These are phyloP conservation scores for Leucania comma DNA, from an alignment of 2,888 invertebrate genomes.

Conservation along the genomic window DNA sequence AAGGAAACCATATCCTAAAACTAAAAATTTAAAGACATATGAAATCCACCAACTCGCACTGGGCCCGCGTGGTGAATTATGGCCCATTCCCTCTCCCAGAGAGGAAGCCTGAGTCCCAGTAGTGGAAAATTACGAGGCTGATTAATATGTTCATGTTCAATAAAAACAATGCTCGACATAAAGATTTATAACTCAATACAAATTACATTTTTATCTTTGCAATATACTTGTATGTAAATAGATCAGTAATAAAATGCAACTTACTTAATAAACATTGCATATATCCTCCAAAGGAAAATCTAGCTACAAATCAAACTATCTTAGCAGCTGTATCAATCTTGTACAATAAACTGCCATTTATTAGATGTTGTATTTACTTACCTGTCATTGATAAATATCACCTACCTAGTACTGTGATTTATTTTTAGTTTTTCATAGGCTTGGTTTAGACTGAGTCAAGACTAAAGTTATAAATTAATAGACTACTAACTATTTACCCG, in stretches of 20 bases:
- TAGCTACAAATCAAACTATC: slow-evolving; percentile 44
- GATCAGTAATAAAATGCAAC: slow-evolving; percentile 20
- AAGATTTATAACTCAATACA: slow-evolving; percentile 6
- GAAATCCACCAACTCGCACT: no score
- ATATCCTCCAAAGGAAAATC: slow-evolving; percentile 39
- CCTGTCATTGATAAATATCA: slow-evolving; percentile 46
- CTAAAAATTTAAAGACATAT: no score
- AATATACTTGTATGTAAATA: background rate
- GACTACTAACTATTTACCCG: background rate
- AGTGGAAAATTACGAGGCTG: no score
- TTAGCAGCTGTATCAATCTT: slow-evolving; percentile 50
- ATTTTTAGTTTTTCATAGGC: slow-evolving; percentile 21
- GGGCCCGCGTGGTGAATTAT: no score
- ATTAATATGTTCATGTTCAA: background rate
- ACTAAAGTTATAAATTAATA: background rate
- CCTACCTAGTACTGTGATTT: slow-evolving; percentile 37
- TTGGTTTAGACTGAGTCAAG: slow-evolving; percentile 3
- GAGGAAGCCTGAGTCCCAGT: no score
- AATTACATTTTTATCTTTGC: background rate
- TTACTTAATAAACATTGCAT: slow-evolving; percentile 50
- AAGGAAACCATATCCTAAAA: no score
- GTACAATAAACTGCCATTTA: slow-evolving; percentile 37
- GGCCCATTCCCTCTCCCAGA: no score
- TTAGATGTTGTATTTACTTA: slow-evolving; percentile 44
- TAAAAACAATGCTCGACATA: background rate